Percentiles rank a stretch among this genome's conserved stretches.
These are phyloP conservation scores for Caenorhabditis plicata DNA, from an alignment of 2,888 invertebrate genomes.

Conservation along the genomic window DNA sequence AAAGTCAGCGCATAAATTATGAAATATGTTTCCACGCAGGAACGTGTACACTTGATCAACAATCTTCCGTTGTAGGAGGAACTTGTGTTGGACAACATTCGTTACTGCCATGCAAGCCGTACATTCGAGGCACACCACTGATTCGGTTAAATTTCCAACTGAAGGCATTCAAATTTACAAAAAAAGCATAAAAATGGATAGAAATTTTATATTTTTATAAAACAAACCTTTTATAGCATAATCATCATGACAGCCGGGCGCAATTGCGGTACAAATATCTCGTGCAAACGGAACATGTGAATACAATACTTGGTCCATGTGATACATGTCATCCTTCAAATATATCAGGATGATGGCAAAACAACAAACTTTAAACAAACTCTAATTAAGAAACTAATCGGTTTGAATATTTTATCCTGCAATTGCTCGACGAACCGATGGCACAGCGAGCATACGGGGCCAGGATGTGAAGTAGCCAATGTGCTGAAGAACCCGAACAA, in stretches of 20 bases:
- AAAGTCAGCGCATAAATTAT: conserved; percentile 41
- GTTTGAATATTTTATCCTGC: conserved; percentile 15
- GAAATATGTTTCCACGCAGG: conserved; percentile 32
- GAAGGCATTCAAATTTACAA: conserved; percentile 6
- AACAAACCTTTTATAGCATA: conserved; percentile 28
- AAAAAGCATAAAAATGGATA: not conserved
- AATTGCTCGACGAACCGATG: conserved; percentile 34
- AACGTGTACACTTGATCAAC: conserved; percentile 14
- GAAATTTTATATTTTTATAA: not conserved
- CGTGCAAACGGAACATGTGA: conserved; percentile 36
- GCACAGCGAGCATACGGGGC: conserved; percentile 45
- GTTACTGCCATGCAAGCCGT: conserved; percentile 44
- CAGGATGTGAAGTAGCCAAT: conserved; percentile 34
- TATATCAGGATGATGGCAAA: conserved; percentile 1
- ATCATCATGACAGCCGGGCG: conserved; percentile 41
- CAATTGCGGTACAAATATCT: conserved; percentile 33
- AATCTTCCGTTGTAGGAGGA: conserved; percentile 24
- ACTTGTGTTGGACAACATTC: conserved; percentile 37
- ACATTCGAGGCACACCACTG: conserved; percentile 36
- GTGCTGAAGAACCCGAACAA: conserved; percentile 40
- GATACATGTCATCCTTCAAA: conserved; percentile 31
- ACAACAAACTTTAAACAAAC: not conserved
- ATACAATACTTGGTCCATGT: conserved; percentile 20
- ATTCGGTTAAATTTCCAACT: conserved; percentile 34
- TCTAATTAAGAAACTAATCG: conserved; percentile 14